Base-by-base conservation (phyloP, 1,140 invertebrate genomes). In the Diabrotica virgifera region DNA sequence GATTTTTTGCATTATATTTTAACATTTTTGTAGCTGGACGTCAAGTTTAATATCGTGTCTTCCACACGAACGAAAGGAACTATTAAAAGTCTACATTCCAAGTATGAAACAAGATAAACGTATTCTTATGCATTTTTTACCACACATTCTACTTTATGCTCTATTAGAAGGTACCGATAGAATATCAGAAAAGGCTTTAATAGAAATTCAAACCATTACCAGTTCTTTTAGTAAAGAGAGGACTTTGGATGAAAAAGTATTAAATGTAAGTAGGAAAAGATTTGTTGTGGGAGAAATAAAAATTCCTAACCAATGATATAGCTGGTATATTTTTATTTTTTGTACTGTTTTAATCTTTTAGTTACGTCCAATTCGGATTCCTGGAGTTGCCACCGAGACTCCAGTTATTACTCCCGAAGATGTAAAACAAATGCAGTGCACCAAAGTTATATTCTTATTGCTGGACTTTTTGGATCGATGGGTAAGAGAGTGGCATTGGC, bases 391-490 rank as follows among this genome's bases (percentile, higher is more conserved):
- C 12, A 46, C 64, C 7, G 66, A 63, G 13, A 62, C 68, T 7
- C 69, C 74, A 53, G 37, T 70, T 13, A 54, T 74, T 51, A 63
- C 71, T 51, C 69, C 69, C 24, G 75, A 79, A 68, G 71, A 85
- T 54, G 55, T 64, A 6, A 71, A 67, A 53, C 65, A 71, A 60
- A 68, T 64, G 12, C 70, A 74, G 77, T 86, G 83, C 68, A 83
- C 84, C 36, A 89, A 88, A 80, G 84, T 89, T 1, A 82, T 90
- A 50, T 90, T 90, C 65, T 83, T 85, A 5, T 75, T 89, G 14
- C 74, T 91, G 60, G 90, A 92, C 76, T 89, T 91, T 71, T 76
- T 92, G 10, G 86, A 90, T 74, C 82, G 87, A 60, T 92, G 89
- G 89, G 72, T 89, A 0, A 77, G 85, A 63, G 88, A 90, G 75